Evolutionary conservation across 2,797 vertebrate species (phyloP).

Genomic region (Setipinna tenuifilis): DNA sequence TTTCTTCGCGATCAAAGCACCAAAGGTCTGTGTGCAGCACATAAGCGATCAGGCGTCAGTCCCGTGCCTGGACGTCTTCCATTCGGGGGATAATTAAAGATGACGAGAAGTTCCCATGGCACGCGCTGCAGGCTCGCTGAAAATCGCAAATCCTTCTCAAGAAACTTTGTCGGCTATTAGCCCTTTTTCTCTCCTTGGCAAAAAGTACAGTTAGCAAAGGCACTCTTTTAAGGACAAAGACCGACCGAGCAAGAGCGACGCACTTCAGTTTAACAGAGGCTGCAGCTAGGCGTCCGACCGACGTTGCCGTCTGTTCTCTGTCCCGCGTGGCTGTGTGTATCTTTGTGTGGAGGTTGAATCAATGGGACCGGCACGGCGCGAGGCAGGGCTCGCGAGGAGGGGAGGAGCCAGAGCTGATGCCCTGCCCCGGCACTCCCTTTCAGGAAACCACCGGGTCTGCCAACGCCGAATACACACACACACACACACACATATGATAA

Average conservation of each 20-base stretch:
- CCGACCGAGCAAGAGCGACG: neutral
- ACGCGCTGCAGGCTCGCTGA: neutral
- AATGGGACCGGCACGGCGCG: slow-evolving; percentile 18
- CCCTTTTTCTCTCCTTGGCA: neutral
- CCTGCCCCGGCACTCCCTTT: slow-evolving; percentile 12
- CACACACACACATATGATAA: neutral
- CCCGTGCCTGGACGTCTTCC: slow-evolving; percentile 18
- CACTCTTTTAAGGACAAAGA: neutral
- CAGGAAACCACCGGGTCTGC: neutral
- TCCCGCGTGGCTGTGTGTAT: slow-evolving; percentile 21
- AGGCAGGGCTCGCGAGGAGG: neutral
- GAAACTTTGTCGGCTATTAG: neutral
- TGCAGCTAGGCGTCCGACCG: neutral
- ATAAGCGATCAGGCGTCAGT: neutral
- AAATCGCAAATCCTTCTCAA: neutral
- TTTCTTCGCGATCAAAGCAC: neutral
- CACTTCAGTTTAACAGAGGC: neutral
- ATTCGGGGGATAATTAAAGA: slow-evolving; percentile 17
- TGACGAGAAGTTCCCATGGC: slow-evolving; percentile 17
- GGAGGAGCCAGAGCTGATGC: neutral
- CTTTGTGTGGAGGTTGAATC: slow-evolving; percentile 19
- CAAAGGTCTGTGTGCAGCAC: neutral
- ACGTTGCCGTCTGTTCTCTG: neutral
- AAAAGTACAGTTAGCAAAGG: neutral
- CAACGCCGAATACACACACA: neutral